These are phyloP conservation scores for Lepidurus arcticus DNA, from an alignment of 1,140 invertebrate genomes.

Conservation along the genomic window DNA sequence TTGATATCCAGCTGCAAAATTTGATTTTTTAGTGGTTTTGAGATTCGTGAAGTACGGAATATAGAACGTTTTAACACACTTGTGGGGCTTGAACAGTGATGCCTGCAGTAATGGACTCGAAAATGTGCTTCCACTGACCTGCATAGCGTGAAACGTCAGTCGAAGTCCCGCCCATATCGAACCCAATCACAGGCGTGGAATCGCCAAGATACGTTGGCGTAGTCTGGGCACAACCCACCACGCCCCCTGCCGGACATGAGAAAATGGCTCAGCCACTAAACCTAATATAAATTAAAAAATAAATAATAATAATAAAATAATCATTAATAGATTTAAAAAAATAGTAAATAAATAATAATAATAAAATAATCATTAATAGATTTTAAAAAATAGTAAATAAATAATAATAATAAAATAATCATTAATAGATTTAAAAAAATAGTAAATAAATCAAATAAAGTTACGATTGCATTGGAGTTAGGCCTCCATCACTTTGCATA, in stretches of 20 bases:
- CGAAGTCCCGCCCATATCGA: slow-evolving; percentile 99
- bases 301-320: background rate
- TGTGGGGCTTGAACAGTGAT: slow-evolving; percentile 95
- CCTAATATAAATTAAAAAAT: slow-evolving; percentile 42
- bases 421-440: slow-evolving; percentile 23
- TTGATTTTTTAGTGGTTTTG: slow-evolving; percentile 33
- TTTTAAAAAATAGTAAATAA: background rate
- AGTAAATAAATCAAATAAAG: slow-evolving; percentile 39
- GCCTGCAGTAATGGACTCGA: slow-evolving; percentile 92
- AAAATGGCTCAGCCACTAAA: slow-evolving; percentile 92
- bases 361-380: background rate
- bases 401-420: background rate
- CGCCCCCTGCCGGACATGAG: slow-evolving; percentile 95
- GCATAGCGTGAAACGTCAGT: slow-evolving; percentile 95
- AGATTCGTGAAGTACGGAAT: too few relatives aligned
- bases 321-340: background rate
- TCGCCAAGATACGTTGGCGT: slow-evolving; percentile 64
- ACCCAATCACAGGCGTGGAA: slow-evolving; percentile 74
- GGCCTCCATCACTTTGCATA: slow-evolving; percentile 98
- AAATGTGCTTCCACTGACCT: slow-evolving; percentile 88
- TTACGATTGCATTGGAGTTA: slow-evolving; percentile 85
- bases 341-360: slow-evolving; percentile 27
- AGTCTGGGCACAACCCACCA: slow-evolving; percentile 91
- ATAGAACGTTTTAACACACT: slow-evolving; percentile 52
- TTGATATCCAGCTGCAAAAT: slow-evolving; percentile 71